phyloP scores from a whole-genome alignment of 1,140 invertebrate species.

The Listronotus oregonensis region DNA sequence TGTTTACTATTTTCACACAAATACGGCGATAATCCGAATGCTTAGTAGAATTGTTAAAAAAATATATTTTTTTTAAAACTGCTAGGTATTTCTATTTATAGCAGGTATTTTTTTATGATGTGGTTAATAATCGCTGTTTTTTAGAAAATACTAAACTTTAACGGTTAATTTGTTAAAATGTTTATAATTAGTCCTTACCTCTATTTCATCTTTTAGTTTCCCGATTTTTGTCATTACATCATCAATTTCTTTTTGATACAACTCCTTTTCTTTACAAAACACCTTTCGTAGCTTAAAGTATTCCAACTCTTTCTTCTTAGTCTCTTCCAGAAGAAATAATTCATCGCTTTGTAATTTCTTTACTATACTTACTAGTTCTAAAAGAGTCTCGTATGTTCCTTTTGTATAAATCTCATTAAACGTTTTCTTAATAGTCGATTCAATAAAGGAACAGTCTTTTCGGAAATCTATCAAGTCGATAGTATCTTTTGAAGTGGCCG shows the following conservation, averaged over 20 bases:
- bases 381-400: conserved; percentile 26
- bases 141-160: too few species aligned
- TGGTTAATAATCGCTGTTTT: too few species aligned
- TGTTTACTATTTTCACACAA: too few species aligned
- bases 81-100: too few species aligned
- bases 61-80: too few species aligned
- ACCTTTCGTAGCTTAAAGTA: conserved; percentile 19
- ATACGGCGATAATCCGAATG: too few species aligned
- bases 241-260: conserved; percentile 22
- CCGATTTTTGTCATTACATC: conserved; percentile 39
- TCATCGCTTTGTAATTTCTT: conserved; percentile 29
- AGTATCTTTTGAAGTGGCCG: conserved; percentile 9
- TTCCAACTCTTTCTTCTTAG: conserved; percentile 20
- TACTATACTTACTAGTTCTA: conserved; percentile 16
- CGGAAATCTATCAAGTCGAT: conserved; percentile 26
- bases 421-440: conserved; percentile 19
- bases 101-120: too few species aligned
- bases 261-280: conserved; percentile 17
- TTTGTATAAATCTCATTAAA: conserved; percentile 25
- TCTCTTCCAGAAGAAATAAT: conserved; percentile 14
- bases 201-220: conserved; percentile 46
- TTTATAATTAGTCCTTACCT: conserved; percentile 31
- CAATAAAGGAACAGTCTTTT: conserved; percentile 33
- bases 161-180: too few species aligned
- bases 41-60: too few species aligned